Base-by-base conservation (phyloP, 1,140 invertebrate genomes). In the Trichomalopsis sarcophagae region DNA sequence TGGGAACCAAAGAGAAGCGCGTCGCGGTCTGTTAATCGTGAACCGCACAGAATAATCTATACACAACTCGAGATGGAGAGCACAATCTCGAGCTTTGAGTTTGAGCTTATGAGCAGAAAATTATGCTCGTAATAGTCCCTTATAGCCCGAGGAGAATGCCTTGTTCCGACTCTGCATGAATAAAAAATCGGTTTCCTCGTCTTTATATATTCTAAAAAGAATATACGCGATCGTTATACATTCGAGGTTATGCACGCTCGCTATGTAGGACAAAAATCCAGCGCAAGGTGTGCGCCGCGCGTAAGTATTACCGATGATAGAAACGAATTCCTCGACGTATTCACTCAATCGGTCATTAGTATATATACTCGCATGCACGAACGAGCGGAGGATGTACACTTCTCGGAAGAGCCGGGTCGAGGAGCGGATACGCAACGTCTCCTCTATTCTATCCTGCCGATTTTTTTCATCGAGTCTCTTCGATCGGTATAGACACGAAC, bases 1-100 rank as follows among this genome's bases (percentile, higher is more conserved):
- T 84, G 82, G 75, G 82, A 84, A 84, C 66, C 21, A 84, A 66
- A 10, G 44, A 44, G 47, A 76, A 71, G 36, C 27, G 73, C 78
- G 84, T 85, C 78, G 71, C 84, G 84, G 69, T 85, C 84, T 85
- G 71, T 85, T 85, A 85, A 85, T 85, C 79, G 55, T 76, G 71
- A 76, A 85, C 77, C 83, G 77, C 83, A 55, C 6, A 14, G 17
- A 5, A 47, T 78, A 50, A 84, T 84, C 36, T 40, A 77, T 44
- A 44, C 23, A 83, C 23, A 23, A 44, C 47, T 44, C 44, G 33
- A 36, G 27, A 27, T 27, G 27, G 27, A 27, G 27, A 27, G 68
- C 73, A 21, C 55, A 62, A 62, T 62, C 55, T 62, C 55, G 55
- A 62, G 55, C 55, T 44, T 62, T 62, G 4, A n/a, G 4, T 62